These are phyloP conservation scores for Poeciliopsis presidionis DNA, from an alignment of 2,797 vertebrate species.

Conservation along the genomic window DNA sequence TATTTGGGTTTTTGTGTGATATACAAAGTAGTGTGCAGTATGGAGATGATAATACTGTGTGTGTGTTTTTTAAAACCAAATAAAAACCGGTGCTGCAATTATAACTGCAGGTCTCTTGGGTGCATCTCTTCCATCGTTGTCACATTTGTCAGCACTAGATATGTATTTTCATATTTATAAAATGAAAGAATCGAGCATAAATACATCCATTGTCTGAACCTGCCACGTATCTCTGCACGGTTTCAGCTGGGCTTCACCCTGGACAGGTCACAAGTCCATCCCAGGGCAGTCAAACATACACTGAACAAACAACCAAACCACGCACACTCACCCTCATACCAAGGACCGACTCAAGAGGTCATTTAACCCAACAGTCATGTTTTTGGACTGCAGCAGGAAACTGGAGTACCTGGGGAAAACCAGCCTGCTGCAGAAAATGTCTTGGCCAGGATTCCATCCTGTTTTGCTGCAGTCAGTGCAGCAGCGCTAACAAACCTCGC, in stretches of 20 bases:
- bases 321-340: not conserved
- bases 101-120: not conserved
- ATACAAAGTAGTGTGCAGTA: not conserved
- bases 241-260: not conserved
- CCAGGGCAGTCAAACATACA: not conserved
- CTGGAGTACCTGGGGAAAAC: not conserved
- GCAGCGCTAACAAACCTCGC: not conserved
- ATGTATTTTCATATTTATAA: not conserved
- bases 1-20: not conserved
- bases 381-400: not conserved
- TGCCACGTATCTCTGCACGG: not conserved
- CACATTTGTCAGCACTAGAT: not conserved
- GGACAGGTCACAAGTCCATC: not conserved
- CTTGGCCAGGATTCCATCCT: not conserved
- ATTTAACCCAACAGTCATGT: not conserved
- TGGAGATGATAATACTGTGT: not conserved
- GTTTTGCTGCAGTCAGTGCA: not conserved
- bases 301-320: not conserved
- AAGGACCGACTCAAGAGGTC: not conserved
- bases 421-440: not conserved
- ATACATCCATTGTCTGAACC: not conserved
- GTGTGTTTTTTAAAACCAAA: not conserved
- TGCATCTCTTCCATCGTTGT: not conserved
- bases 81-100: not conserved
- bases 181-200: not conserved